Evolutionary conservation across 2,113 vertebrate species (phyloP), one percentile per base, ranked within the genome.

Genomic region (Protobothrops flavoviridis): DNA sequence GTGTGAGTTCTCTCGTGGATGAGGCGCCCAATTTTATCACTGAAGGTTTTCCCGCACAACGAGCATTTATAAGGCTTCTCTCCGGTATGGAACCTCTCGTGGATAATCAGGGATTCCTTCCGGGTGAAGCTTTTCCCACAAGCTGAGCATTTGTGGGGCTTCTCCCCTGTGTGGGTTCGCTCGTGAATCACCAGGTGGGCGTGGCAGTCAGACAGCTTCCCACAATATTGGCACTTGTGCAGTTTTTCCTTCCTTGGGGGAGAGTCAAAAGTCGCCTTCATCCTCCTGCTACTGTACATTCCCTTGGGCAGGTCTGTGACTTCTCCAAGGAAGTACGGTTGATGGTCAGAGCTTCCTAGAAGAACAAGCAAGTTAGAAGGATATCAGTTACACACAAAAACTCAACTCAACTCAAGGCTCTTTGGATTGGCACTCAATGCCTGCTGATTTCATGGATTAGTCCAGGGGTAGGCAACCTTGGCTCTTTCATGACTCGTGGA

Each of bases 161-260:
- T 93, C 88, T 93, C 92, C 13, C 92, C 92, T 1, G 92, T 93
- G 92, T 93, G 92, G 52, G 92, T 93, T 39, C 69, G 81, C 21
- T 93, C 69, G 1, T 93, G 92, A 26, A 90, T 93, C 24, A 93
- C 50, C 64, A 93, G 53, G 43, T 85, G 92, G 21, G 69, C 29
- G 5, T 69, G 12, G 64, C 69, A 93, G 43, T 93, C 92, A 0
- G 69, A 90, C 53, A 59, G 17, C 55, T 93, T 93, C 92, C 88
- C 92, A 5, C 92, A 93, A 23, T 85, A 93, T 8, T 89, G 88
- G 88, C 88, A 93, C n/a, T 90, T 90, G 88, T 93, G 88, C 3
- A 39, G 53, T n/a, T 93, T 93, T 48, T 93, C 69, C 43, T 93
- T 93, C 53, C 50, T 90, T 23, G 64, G 64, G 17, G 50, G 53